Percentiles rank a stretch among this genome's conserved stretches.
These are phyloP conservation scores for Cryptoprocta ferox DNA, from an alignment of 2,797 vertebrate species.

Conservation along the genomic window DNA sequence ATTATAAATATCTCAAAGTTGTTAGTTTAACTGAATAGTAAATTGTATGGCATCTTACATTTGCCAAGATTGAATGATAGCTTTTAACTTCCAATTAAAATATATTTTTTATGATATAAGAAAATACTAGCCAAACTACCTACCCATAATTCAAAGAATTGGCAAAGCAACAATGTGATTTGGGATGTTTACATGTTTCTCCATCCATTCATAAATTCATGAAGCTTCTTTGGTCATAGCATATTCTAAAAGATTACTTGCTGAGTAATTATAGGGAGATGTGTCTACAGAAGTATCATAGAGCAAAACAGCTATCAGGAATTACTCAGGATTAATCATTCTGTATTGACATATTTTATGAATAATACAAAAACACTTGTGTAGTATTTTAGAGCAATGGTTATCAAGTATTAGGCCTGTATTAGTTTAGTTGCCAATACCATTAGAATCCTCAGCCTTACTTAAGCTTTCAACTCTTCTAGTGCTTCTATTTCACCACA, in stretches of 20 bases:
- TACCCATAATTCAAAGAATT: constrained; percentile 48
- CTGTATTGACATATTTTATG: background rate
- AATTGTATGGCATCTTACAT: constrained; percentile 27
- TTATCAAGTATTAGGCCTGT: background rate
- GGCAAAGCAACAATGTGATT: background rate
- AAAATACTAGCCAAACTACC: constrained; percentile 39
- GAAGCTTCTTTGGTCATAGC: background rate
- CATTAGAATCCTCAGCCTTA: background rate
- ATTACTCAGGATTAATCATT: background rate
- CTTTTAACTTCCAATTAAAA: constrained; percentile 60
- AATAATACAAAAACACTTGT: background rate
- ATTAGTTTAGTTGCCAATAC: background rate
- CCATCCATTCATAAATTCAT: background rate
- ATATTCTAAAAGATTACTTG: background rate
- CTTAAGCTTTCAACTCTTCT: background rate
- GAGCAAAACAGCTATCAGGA: background rate
- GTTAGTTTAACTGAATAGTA: constrained; percentile 40
- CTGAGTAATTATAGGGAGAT: background rate
- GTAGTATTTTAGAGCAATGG: background rate
- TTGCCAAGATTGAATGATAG: constrained; percentile 48
- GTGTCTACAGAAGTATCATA: background rate
- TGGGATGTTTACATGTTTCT: background rate
- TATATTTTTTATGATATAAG: constrained; percentile 44
- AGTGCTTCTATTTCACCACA: background rate
- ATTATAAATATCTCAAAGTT: constrained; percentile 49